A percentile compares a stretch with the other conserved stretches of the same genome.
phyloP scores from a whole-genome alignment of 1,140 invertebrate species.

The Meloidogyne floridensis region DNA sequence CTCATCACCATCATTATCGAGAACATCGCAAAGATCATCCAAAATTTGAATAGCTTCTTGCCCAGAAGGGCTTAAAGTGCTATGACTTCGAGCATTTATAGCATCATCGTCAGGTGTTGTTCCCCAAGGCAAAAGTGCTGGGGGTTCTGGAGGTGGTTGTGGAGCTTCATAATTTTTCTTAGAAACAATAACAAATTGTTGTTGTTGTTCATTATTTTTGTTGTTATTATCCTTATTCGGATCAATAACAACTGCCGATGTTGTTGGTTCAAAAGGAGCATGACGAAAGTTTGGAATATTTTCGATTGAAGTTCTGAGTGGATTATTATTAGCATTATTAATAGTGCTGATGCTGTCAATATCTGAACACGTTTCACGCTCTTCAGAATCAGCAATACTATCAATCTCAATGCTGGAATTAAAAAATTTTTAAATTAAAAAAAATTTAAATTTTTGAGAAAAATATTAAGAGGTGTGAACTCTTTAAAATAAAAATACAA shows the following conservation, averaged over 20 bases:
- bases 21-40: slow-evolving; percentile 52
- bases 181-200: neutral
- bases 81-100: neutral
- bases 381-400: neutral
- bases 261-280: too few species aligned
- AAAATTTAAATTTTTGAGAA: too few species aligned
- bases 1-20: slow-evolving; percentile 42
- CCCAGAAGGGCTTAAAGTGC: slow-evolving; percentile 30
- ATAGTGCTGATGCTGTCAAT: too few species aligned
- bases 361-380: too few species aligned
- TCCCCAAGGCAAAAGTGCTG: slow-evolving; percentile 26
- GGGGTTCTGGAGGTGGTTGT: slow-evolving; percentile 32
- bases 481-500: too few species aligned
- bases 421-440: neutral
- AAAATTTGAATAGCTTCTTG: slow-evolving; percentile 58
- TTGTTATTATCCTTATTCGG: too few species aligned
- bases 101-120: neutral
- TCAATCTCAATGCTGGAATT: neutral
- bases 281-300: too few species aligned
- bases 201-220: too few species aligned
- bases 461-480: too few species aligned
- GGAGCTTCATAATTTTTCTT: slow-evolving; percentile 45
- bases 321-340: too few species aligned
- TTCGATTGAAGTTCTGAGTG: too few species aligned
- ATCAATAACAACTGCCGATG: too few species aligned